phyloP scores from a whole-genome alignment of 2,113 vertebrate genomes.

The Barbus barbus region DNA sequence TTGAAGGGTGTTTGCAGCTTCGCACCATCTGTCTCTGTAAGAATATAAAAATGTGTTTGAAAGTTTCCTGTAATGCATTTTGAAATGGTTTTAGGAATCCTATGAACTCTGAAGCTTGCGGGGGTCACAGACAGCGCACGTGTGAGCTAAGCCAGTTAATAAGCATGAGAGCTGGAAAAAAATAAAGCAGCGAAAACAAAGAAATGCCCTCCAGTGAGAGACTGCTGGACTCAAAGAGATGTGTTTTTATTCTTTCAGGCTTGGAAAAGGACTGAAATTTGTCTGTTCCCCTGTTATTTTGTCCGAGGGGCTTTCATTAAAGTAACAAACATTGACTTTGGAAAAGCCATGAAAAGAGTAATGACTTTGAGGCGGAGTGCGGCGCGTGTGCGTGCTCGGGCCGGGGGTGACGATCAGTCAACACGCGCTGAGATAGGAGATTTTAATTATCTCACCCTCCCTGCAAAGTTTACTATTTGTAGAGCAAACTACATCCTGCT shows the following conservation, averaged over 20 bases:
- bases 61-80: not conserved
- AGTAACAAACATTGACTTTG: constrained; percentile 43
- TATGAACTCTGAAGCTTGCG: not conserved
- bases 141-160: not conserved
- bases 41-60: not conserved
- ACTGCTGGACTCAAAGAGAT: constrained; percentile 1
- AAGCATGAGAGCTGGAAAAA: not conserved
- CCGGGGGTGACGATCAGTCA: constrained; percentile 31
- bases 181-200: not conserved
- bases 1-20: too few relatives aligned
- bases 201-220: constrained; percentile 17
- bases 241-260: constrained; percentile 30
- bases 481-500: constrained; percentile 28
- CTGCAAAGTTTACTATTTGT: constrained; percentile 31
- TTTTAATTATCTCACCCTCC: constrained; percentile 34
- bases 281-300: constrained; percentile 30
- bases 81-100: constrained; percentile 3
- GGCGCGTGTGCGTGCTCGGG: not conserved
- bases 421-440: constrained; percentile 16
- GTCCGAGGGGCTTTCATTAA: constrained; percentile 35
- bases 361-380: constrained; percentile 19
- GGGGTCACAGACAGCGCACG: not conserved
- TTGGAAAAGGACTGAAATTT: constrained; percentile 14
- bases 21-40: not conserved
- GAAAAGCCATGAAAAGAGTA: constrained; percentile 29